These are phyloP conservation scores for Astropecten irregularis DNA, from an alignment of 53 echinoderm and acorn worm species.

Conservation along the genomic window DNA sequence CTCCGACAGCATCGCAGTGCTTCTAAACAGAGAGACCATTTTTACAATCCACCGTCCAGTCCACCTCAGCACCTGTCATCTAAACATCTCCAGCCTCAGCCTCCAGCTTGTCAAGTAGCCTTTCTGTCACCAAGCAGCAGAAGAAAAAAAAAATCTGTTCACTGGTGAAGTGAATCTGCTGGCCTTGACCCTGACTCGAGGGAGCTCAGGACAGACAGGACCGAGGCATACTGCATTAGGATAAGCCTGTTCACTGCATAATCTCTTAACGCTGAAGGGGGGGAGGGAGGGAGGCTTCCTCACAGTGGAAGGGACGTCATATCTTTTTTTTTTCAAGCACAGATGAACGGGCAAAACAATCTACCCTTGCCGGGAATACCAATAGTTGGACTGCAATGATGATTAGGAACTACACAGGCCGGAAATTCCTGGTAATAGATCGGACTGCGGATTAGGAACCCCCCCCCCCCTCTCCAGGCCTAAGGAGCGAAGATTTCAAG, in stretches of 20 bases:
- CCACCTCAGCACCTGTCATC: background rate
- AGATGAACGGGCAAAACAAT: background rate
- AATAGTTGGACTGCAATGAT: background rate
- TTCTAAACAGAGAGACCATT: too few relatives aligned
- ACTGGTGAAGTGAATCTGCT: background rate
- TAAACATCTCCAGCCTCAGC: background rate
- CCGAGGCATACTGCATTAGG: too few relatives aligned
- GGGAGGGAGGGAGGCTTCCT: too few relatives aligned
- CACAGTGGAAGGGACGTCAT: slow-evolving; percentile 8
- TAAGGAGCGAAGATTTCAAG: too few relatives aligned
- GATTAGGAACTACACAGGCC: background rate
- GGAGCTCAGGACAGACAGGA: slow-evolving; percentile 36
- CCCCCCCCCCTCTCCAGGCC: too few relatives aligned
- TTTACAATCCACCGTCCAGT: too few relatives aligned
- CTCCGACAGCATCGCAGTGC: too few relatives aligned
- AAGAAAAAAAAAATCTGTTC: background rate
- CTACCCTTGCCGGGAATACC: background rate
- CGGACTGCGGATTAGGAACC: background rate
- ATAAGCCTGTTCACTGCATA: slow-evolving; percentile 24
- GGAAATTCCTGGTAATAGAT: slow-evolving; percentile 27
- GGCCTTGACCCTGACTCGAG: slow-evolving; percentile 27
- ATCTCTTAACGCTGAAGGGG: background rate
- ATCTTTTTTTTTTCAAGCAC: background rate
- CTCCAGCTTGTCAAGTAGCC: background rate
- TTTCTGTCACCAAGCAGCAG: background rate